Conservation (phyloP, 2,797 vertebrate species). For the Glossophaga mutica region DNA sequence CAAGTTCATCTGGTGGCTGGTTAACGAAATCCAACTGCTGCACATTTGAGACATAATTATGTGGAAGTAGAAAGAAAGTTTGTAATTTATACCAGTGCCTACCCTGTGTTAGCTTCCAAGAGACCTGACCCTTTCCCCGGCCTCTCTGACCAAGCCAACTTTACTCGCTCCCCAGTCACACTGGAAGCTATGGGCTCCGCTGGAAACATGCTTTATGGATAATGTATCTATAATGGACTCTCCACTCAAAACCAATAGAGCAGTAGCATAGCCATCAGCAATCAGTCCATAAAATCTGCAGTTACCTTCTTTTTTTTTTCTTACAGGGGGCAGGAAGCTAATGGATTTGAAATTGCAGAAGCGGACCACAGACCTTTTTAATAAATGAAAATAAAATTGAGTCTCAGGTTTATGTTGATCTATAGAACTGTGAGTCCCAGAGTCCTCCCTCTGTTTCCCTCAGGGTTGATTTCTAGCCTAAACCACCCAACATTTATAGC, state of each 20-base stretch:
- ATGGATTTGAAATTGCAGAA: constrained; percentile 75
- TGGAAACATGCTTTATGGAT: constrained; percentile 76
- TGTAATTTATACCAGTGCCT: constrained; percentile 44
- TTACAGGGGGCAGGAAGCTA: constrained; percentile 72
- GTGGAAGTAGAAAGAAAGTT: constrained; percentile 53
- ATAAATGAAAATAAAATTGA: constrained; percentile 75
- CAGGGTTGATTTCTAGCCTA: constrained; percentile 66
- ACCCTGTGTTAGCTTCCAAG: constrained; percentile 55
- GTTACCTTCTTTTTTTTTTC: constrained; percentile 66
- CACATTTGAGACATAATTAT: constrained; percentile 38
- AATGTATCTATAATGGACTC: constrained; percentile 80
- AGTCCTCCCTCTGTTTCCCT: constrained; percentile 54
- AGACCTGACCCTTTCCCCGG: constrained; percentile 68
- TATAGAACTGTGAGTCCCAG: constrained; percentile 52
- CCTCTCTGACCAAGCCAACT: constrained; percentile 52
- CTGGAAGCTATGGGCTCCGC: constrained; percentile 51
- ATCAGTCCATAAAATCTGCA: constrained; percentile 83
- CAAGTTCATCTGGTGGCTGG: constrained; percentile 68
- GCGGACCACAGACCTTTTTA: constrained; percentile 73
- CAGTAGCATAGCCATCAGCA: constrained; percentile 77
- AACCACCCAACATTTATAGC: constrained; percentile 67
- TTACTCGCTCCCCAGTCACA: constrained; percentile 44
- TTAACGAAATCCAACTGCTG: constrained; percentile 56
- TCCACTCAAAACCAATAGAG: constrained; percentile 77
- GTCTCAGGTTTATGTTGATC: constrained; percentile 62